Base-by-base conservation (phyloP, 2,888 invertebrate genomes). In the Quadroppia sp. region DNA sequence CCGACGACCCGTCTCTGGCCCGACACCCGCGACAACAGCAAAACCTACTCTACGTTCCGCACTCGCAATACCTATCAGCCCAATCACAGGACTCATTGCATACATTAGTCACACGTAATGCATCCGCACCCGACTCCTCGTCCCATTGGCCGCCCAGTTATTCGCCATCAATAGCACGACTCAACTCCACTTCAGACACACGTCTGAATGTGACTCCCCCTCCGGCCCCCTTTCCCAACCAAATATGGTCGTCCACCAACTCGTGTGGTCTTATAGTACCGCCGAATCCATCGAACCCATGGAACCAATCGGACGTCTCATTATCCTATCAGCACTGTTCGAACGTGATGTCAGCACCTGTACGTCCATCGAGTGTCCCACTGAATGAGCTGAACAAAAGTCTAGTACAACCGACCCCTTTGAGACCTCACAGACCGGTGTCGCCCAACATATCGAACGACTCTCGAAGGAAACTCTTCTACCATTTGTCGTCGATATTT, bases 401-500 rank as follows among this genome's bases (percentile, higher is more conserved):
- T 1, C 15, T 59, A 28, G 15, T 30, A 30, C 59, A 59, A 20
- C 59, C 59, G 30, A 59, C 59, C 2, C 59, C 59, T 78, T 76
- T 78, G 71, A 78, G 82, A 71, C 78, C 75, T 78, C 81, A 79
- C 71, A 7, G 59, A 28, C 28, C 59, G 30, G 59, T 59, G 2
- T 59, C 59, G 25, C 59, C 59, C 15, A 59, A 25, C 15, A 13
- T 17, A 17, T 82, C 42, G 20, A 78, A 77, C 25, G 92, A 92
- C 79, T 88, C 89, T 25, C 86, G 93, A 0, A 86, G 89, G 36
- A 87, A 89, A 78, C 84, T 94, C 80, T 92, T 91, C 82, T 94
- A 89, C 83, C 93, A 94, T 82, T 84, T 97, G 77, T 88, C 91
- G n/a, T 90, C 90, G 72, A 89, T 96, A 75, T 97, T 97, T 83